Conservation (phyloP, 2,113 vertebrate species). For the Columba janthina region DNA sequence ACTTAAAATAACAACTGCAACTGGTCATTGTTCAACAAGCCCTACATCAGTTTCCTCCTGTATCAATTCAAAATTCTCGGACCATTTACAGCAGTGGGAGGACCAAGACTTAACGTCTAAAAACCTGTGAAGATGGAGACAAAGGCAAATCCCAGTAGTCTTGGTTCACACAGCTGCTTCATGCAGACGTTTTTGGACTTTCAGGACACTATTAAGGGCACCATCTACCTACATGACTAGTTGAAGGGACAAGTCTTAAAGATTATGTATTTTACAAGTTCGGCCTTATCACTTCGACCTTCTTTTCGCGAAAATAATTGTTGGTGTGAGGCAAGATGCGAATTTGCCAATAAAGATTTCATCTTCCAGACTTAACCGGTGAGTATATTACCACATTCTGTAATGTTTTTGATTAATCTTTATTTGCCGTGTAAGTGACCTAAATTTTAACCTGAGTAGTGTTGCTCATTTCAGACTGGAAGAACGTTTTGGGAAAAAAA, state of each 20-base stretch:
- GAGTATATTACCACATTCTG: background rate
- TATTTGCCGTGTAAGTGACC: background rate
- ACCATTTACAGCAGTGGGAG: background rate
- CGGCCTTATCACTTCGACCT: background rate
- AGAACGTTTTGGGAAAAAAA: background rate
- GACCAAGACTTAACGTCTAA: background rate
- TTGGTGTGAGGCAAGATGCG: background rate
- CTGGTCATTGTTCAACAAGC: background rate
- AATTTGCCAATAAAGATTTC: background rate
- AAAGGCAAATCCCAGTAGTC: background rate
- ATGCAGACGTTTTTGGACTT: background rate
- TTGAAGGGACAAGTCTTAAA: background rate
- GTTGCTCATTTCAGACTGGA: background rate
- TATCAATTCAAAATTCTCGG: background rate
- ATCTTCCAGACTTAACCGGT: background rate
- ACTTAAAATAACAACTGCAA: background rate
- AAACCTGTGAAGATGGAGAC: background rate
- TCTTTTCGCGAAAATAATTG: background rate
- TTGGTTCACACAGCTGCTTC: background rate
- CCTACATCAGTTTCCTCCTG: background rate
- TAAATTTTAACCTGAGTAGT: background rate
- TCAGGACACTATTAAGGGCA: background rate
- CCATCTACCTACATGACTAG: accelerated
- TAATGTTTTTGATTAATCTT: background rate
- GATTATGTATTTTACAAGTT: background rate